Evolutionary conservation across 2,797 vertebrate genomes (phyloP).

Genomic region (Tokudaia muenninki): DNA sequence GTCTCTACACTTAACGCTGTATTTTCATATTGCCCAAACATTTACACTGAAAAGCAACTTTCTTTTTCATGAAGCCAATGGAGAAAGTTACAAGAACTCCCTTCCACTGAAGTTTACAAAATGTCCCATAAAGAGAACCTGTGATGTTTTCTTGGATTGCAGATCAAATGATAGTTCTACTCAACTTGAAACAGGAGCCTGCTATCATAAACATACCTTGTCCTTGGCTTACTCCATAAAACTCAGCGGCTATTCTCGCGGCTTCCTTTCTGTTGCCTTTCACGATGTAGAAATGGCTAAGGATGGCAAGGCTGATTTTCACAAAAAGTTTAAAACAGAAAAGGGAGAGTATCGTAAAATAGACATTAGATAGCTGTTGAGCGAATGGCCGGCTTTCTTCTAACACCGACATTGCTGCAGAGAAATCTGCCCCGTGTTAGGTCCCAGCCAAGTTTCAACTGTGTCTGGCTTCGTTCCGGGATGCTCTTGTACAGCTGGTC

Average conservation of each 20-base stretch:
- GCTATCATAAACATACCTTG: constrained; percentile 90
- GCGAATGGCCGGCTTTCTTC: constrained; percentile 94
- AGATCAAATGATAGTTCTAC: constrained; percentile 2
- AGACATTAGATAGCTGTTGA: constrained; percentile 95
- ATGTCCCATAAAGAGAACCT: neutral
- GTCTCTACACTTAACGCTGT: neutral
- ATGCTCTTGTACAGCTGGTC: constrained; percentile 91
- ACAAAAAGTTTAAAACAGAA: constrained; percentile 99
- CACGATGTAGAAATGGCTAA: constrained; percentile 97
- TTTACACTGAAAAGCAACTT: neutral
- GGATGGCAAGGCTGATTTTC: constrained; percentile 97
- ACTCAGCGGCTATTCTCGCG: constrained; percentile 96
- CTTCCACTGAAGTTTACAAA: neutral
- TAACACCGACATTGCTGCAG: constrained; percentile 93
- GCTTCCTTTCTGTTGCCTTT: constrained; percentile 98
- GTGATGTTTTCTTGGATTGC: neutral
- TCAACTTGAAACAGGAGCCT: constrained; percentile 40
- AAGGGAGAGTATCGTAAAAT: constrained; percentile 97
- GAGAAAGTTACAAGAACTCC: constrained; percentile 24
- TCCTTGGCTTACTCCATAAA: constrained; percentile 94
- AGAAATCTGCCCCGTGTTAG: constrained; percentile 83
- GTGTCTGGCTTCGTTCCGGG: constrained; percentile 89
- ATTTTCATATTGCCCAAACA: neutral
- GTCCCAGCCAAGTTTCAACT: constrained; percentile 86
- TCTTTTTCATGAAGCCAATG: neutral